A percentile compares a stretch with the other conserved stretches of the same genome.
Conservation (phyloP, 2,797 vertebrate genomes). For the Parambassis ranga region DNA sequence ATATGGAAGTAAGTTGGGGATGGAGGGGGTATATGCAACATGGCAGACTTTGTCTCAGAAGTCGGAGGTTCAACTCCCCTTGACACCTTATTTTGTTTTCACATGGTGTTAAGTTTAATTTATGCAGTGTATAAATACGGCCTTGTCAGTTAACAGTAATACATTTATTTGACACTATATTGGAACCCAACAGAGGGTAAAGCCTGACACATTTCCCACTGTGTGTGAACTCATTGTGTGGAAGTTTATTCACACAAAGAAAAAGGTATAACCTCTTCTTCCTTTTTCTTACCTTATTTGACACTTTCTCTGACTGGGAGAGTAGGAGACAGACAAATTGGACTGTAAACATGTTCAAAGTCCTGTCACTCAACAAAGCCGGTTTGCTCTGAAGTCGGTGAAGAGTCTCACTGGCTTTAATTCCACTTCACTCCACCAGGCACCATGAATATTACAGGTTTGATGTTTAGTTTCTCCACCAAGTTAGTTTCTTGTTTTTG, state of each 20-base stretch:
- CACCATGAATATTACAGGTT: constrained; percentile 16
- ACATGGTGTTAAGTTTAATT: too few relatives aligned
- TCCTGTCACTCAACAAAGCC: constrained; percentile 27
- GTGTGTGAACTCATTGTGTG: not conserved
- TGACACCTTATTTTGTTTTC: too few relatives aligned
- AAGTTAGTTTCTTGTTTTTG: not conserved
- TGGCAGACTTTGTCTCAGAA: too few relatives aligned
- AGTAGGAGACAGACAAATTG: constrained; percentile 37
- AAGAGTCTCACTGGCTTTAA: constrained; percentile 26
- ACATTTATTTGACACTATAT: not conserved
- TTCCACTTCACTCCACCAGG: constrained; percentile 1
- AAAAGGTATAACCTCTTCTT: constrained; percentile 12
- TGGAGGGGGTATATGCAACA: too few relatives aligned
- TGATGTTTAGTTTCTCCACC: constrained; percentile 21
- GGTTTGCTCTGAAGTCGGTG: constrained; percentile 15
- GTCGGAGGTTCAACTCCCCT: too few relatives aligned
- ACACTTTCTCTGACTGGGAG: constrained; percentile 10
- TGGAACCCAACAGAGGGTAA: too few relatives aligned
- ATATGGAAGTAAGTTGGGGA: too few relatives aligned
- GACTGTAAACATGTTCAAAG: constrained; percentile 55
- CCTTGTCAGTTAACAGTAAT: not conserved
- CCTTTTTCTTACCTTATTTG: constrained; percentile 34
- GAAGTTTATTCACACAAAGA: not conserved
- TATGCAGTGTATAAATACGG: not conserved
- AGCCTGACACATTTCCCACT: not conserved